Evolutionary conservation across 2,888 invertebrate species (phyloP), one percentile per base, ranked within the genome.

Genomic region (Apamea sordens): DNA sequence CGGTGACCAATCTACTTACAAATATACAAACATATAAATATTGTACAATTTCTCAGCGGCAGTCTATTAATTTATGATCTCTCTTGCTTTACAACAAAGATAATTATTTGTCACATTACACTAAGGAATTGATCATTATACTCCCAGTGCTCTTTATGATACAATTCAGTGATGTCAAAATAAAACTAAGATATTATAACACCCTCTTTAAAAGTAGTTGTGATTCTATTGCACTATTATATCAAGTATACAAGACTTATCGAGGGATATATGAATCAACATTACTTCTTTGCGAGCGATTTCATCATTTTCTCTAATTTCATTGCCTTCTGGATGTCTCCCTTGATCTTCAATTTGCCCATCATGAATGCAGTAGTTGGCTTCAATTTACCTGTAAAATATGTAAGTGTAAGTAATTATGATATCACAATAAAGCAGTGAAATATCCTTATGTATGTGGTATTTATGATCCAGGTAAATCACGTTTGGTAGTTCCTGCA

Each of bases 281-380:
- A 36, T 93, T 95, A 97, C 79, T 91, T 93, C 63, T 97, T 97
- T 91, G 98, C 98, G n/a, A 99, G 96, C 53, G 98, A 97, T 70
- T 97, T 97, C 98, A 99, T 98, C 85, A 99, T 97, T 93, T 98
- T 98, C 93, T 99, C 99, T 81, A 99, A 96, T 93, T 99, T 99
- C 98, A 99, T 98, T 0, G 99, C 99, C 93, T 99, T 98, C 90
- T 98, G 98, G 90, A 99, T 97, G 93, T 99, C 99, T 0, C 99
- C 99, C 86, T 97, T 97, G 88, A 99, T 98, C 96, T 99, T 99
- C 89, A 99, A 96, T 95, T 99, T 99, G 74, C 99, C 99, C 93
- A 98, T 98, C 99, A 99, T 99, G 95, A 99, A 99, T 0, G 99
- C 99, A 3, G 98, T 98, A 0, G 99, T 98, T 4, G 99, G 98